These are phyloP conservation scores for Amphiura filiformis DNA, from an alignment of 35 echinoderm and acorn worm species.

Conservation along the genomic window DNA sequence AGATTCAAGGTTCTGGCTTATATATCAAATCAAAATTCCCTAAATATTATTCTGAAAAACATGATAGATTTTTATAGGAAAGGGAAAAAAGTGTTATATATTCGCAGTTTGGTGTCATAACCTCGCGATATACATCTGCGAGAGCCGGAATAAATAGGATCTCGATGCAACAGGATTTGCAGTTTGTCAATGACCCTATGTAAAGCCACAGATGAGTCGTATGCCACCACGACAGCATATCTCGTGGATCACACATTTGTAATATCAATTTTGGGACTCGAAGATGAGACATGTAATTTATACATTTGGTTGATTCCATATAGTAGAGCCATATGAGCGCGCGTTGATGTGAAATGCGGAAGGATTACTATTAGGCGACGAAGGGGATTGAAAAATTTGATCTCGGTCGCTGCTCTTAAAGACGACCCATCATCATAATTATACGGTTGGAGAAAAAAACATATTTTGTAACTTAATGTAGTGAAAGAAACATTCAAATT, in stretches of 20 bases:
- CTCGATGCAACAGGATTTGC: not conserved
- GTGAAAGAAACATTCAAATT: not conserved
- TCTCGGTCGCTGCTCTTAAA: not conserved
- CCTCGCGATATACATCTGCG: not conserved
- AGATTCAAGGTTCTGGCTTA: not conserved
- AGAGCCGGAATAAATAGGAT: not conserved
- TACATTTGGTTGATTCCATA: too few relatives aligned
- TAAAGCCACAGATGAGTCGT: not conserved
- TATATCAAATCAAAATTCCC: not conserved
- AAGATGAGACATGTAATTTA: not conserved
- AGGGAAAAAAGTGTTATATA: not conserved
- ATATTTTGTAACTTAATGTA: not conserved
- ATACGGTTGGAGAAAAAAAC: not conserved
- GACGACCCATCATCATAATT: not conserved
- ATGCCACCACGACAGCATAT: not conserved
- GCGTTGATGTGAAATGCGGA: not conserved
- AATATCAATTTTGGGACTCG: not conserved
- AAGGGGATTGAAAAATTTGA: not conserved
- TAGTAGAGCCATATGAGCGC: not conserved
- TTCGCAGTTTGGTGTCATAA: slow-evolving; percentile 4
- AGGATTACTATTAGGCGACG: not conserved
- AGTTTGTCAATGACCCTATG: not conserved
- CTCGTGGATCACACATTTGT: not conserved
- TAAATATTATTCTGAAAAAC: not conserved
- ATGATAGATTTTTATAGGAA: not conserved